Base-by-base conservation (phyloP, 1,140 invertebrate genomes). In the Drosophila subobscura region DNA sequence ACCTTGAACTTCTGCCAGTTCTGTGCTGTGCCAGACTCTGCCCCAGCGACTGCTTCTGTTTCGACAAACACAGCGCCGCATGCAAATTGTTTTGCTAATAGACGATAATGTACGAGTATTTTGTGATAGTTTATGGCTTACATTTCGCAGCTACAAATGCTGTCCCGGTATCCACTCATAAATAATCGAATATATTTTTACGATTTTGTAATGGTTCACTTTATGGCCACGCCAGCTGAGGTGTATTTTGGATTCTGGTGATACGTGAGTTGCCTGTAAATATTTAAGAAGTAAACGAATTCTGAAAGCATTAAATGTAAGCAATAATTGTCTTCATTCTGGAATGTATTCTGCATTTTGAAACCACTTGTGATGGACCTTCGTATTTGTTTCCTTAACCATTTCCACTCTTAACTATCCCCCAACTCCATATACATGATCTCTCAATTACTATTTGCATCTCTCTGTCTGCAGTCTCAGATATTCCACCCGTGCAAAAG, bases 41-140 rank as follows among this genome's bases (percentile, higher is more conserved):
- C 61, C 27, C n/a, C 49, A 46, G 20, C 8, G 22, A 37, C 44
- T 56, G 60, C 70, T 73, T 42, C 68, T 51, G 54, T 46, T 42
- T 23, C 40, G 8, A 37, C 29, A 8, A 33, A 20, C 55, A 40
- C 50, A 25, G 14, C 49, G 16, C 14, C 37, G 63, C 55, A 86
- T 72, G 81, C 77, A 85, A 85, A 85, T 77, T 67, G 71, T 46
- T 50, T 50, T 53, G 23, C 55, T 86, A 86, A 80, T 73, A 85
- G 81, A 61, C 78, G 77, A 22, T 80, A 80, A 85, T 85, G 68
- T 54, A 37, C 33, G 10, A 37, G 10, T 37, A 74, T 64, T 77
- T 73, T 16, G 64, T 51, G 80, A 54, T 70, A 55, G 77, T 74
- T 86, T 74, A 86, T 73, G 66, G 59, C 60, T 80, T 79, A 60